Base-by-base conservation (phyloP, 2,797 vertebrate genomes). In the Emydoidea blandingii region DNA sequence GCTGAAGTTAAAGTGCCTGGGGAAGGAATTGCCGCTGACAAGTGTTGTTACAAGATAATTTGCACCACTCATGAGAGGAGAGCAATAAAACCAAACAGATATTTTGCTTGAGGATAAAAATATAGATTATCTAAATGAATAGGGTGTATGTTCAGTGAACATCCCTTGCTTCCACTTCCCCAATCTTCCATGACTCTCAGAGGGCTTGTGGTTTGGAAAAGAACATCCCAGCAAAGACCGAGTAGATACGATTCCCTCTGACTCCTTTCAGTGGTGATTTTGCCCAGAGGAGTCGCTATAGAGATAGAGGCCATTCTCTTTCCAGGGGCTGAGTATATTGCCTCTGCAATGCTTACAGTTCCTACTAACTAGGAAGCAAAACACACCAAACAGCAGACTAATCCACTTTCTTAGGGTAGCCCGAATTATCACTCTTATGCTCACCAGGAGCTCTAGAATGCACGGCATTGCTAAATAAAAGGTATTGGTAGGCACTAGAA, bases 11-110 rank as follows among this genome's bases (percentile, higher is more conserved):
- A 83, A 86, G 92, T 95, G 95, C 86, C 93, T 94, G 91, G 88
- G 93, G 94, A 96, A 96, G 86, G 94, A 97, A 93, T 90, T 89
- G 78, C 93, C 84, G 82, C 96, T 95, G 92, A 92, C 95, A 94
- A 94, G 90, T 21, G 76, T 79, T 96, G 94, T 76, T 95, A 95
- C 92, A 80, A 0, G 23, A 76, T 95, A 96, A 95, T 94, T 97
- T 96, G 93, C 86, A 65, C 90, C 85, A 79, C 87, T 96, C 91
- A 81, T 92, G 88, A 87, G 88, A 86, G 78, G 79, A 92, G 88
- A 97, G 84, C 94, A 86, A 87, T 95, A 95, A 97, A 97, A 34
- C 57, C 81, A 91, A 52, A 90, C 86, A 81, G 80, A 88, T 96
- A 90, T 59, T 93, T 91, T 81, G 91, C 91, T 95, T 1, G 1